Base-by-base conservation (phyloP, 2,888 invertebrate species). In the Dysmachus trigonus region DNA sequence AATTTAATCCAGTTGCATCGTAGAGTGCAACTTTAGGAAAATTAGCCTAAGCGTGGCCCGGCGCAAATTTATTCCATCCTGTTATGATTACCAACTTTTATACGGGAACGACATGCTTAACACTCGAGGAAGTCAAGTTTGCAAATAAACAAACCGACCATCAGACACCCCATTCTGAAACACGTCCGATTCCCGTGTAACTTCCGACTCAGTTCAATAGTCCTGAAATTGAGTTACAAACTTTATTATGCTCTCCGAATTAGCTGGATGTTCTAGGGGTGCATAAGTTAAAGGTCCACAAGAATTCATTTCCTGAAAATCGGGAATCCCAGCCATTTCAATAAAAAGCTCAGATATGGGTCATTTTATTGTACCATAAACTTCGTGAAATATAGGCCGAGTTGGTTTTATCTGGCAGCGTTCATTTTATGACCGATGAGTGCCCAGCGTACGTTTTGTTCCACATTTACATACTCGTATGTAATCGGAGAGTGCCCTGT, bases 281-380 rank as follows among this genome's bases (percentile, higher is more conserved):
- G 77, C 77, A 77, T 77, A 77, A 41, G 77, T 74, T 74, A 74
- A 74, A 31, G 35, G 74, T 74, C 38, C 35, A 22, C 35, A 74
- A 33, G 35, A 74, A 74, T 74, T 31, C 38, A 74, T 74, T 74
- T 74, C 74, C 74, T 74, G 35, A 33, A 74, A 74, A 35, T 74
- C 18, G 35, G 18, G 38, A 8, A 35, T 22, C 35, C 22, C 18
- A 74, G 74, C 8, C 27, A 47, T 18, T 35, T 47, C 41, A 38
- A 77, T 41, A 76, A 76, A 76, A 41, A 18, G 22, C 35, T 74
- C 30, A n/a, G 77, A 77, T 77, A 77, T 77, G 77, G 77, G 77
- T 77, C 77, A 77, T 30, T 77, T 77, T 77, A 77, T 41, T 77
- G 33, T 77, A 47, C 47, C 77, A 77, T 77, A 77, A 77, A 77